Evolutionary conservation across 2,888 invertebrate genomes (phyloP).

Genomic region (Heliconius ethilla): DNA sequence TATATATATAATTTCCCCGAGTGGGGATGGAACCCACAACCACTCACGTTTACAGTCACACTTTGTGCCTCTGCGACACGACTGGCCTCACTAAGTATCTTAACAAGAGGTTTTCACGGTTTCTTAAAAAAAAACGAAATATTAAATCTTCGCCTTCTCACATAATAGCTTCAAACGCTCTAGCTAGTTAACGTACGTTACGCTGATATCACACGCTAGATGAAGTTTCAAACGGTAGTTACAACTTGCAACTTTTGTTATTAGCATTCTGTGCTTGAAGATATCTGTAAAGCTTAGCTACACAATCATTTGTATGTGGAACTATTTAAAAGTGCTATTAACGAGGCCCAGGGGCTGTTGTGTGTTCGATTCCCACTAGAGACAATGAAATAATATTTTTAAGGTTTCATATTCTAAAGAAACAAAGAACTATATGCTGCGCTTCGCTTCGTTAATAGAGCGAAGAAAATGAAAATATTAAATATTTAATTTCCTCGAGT

Average conservation of each 20-base stretch:
- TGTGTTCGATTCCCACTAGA: neutral
- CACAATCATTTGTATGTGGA: neutral
- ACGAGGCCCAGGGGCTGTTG: neutral
- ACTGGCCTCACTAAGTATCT: neutral
- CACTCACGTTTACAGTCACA: too few species aligned
- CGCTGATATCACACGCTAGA: neutral
- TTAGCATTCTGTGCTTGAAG: neutral
- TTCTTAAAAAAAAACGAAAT: neutral
- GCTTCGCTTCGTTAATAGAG: too few species aligned
- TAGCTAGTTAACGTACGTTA: neutral
- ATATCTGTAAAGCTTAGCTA: neutral
- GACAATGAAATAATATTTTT: neutral
- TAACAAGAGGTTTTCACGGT: too few species aligned
- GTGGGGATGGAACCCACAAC: too few species aligned
- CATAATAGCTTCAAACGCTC: neutral
- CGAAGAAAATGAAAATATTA: too few species aligned
- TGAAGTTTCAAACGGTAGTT: constrained; percentile 6
- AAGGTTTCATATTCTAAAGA: too few species aligned
- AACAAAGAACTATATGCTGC: too few species aligned
- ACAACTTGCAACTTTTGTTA: constrained; percentile 5
- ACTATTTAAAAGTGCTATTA: neutral
- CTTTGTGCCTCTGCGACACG: neutral
- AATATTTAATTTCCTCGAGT: too few species aligned
- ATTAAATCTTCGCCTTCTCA: neutral
- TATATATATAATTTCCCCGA: too few species aligned